Evolutionary conservation across 2,113 vertebrate genomes (phyloP), one percentile per base, ranked within the genome.

Genomic region (Ginglymostoma cirratum): DNA sequence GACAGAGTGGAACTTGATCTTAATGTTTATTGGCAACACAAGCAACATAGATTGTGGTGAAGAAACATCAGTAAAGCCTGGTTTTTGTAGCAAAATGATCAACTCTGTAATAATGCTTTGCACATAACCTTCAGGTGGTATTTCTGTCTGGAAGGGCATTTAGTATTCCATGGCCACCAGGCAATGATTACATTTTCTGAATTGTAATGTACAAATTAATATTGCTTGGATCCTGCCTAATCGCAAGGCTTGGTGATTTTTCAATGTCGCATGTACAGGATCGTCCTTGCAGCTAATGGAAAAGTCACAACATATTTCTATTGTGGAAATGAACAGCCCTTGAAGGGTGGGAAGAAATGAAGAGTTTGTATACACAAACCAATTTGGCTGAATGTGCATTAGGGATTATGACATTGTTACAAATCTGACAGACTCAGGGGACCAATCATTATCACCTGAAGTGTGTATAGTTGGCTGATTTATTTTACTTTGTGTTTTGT

Each of bases 401-500:
- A 83, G 38, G 80, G 17, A 45, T 38, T n/a, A 24, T 80, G n/a
- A 80, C n/a, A 80, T 38, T 14, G 76, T 80, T 38, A 80, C 76
- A 80, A 38, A 80, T 38, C n/a, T 80, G 76, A 80, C 76, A 14
- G 8, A 78, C 76, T n/a, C 76, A 19, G 14, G 76, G 76, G n/a
- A 80, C 15, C 76, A 38, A 38, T 80, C n/a, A 80, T 38, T 80
- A 38, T n/a, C 14, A 0, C n/a, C 3, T 38, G 15, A n/a, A 8
- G 65, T 21, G 69, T 48, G 66, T 27, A 27, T 15, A 85, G 30
- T 83, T 96, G 70, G 66, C 42, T 65, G 24, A 66, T 85, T 65
- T 96, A 27, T 65, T 86, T n/a, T 38, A 52, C 30, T 23, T 96
- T 78, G 55, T 66, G 42, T 24, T 96, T 92, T 87, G 96, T 21